These are phyloP conservation scores for Megaceryle torquata DNA, from an alignment of 2,113 vertebrate species.

Conservation along the genomic window DNA sequence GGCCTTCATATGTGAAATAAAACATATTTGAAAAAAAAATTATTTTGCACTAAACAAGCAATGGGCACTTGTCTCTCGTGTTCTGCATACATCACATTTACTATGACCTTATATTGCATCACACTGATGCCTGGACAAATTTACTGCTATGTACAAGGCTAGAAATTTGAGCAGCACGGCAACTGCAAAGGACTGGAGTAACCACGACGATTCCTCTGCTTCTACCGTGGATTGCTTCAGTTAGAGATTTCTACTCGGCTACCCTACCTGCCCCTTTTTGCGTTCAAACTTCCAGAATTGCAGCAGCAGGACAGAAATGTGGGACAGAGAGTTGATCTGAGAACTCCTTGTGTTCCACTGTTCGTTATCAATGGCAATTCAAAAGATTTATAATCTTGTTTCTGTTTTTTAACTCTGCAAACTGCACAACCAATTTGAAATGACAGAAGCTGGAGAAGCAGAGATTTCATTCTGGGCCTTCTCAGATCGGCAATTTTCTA, in stretches of 20 bases:
- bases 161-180: not conserved
- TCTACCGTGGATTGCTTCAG: not conserved
- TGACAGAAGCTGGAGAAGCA: not conserved
- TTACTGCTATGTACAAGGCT: not conserved
- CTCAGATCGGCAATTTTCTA: not conserved
- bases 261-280: not conserved
- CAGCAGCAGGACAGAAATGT: not conserved
- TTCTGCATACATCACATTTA: not conserved
- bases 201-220: not conserved
- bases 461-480: not conserved
- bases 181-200: not conserved
- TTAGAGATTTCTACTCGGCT: not conserved
- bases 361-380: not conserved
- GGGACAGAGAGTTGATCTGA: not conserved
- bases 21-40: not conserved
- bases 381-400: not conserved
- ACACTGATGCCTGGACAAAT: not conserved
- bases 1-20: not conserved
- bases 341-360: not conserved
- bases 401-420: not conserved
- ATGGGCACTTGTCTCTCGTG: not conserved
- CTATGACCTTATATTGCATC: not conserved
- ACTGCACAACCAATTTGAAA: not conserved
- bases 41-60: not conserved
- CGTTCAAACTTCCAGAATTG: not conserved